Evolutionary conservation across 2,113 vertebrate species (phyloP).

Genomic region (Ictalurus furcatus): DNA sequence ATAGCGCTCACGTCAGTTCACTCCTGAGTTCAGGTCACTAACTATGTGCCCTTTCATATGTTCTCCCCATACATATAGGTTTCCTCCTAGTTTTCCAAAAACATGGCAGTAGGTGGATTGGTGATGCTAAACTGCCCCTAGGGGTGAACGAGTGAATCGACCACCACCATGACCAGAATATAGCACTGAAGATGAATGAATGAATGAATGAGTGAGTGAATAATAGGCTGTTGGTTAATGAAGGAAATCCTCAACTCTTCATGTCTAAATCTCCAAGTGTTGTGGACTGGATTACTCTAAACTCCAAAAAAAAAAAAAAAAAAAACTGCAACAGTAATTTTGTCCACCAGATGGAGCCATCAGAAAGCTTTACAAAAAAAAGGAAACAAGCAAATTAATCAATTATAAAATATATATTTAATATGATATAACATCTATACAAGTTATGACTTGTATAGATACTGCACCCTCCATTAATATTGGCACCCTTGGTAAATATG

Average conservation of each 20-base stretch:
- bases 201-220: background rate
- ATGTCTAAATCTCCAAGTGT: background rate
- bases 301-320: background rate
- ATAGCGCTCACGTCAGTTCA: background rate
- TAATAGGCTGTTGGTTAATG: background rate
- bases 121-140: background rate
- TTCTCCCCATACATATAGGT: background rate
- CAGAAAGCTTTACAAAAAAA: background rate
- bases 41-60: background rate
- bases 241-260: background rate
- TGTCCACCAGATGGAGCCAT: conserved; percentile 64
- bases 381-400: background rate
- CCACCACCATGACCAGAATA: background rate
- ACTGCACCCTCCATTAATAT: too few species aligned
- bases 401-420: background rate
- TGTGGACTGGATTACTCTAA: background rate
- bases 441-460: too few species aligned
- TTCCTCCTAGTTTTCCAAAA: background rate
- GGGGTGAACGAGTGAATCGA: background rate
- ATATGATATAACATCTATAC: too few species aligned
- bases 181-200: background rate
- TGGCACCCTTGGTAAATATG: too few species aligned
- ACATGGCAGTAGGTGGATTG: background rate
- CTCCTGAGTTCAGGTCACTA: background rate
- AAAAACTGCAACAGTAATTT: background rate